A percentile compares a stretch with the other conserved stretches of the same genome.
These are phyloP conservation scores for Parambassis ranga DNA, from an alignment of 2,797 vertebrate genomes.

Conservation along the genomic window DNA sequence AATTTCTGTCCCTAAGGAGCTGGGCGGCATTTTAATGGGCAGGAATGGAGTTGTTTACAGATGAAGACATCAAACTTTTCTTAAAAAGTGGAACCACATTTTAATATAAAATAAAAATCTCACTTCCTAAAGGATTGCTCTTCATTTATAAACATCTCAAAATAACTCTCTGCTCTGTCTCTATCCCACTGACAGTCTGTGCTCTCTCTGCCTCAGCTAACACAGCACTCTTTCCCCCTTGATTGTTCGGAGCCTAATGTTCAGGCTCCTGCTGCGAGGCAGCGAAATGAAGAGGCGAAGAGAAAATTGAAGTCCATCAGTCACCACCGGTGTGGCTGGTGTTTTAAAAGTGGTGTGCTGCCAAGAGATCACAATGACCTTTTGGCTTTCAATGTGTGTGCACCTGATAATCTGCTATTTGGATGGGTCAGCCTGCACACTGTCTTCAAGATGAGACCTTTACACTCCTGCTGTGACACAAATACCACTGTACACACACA, in stretches of 20 bases:
- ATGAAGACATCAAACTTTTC: background rate
- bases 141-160: background rate
- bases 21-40: background rate
- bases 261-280: slow-evolving; percentile 49
- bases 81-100: background rate
- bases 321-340: slow-evolving; percentile 33
- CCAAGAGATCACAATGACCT: slow-evolving; percentile 62
- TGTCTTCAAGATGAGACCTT: slow-evolving; percentile 43
- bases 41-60: background rate
- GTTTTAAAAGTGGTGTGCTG: slow-evolving; percentile 41
- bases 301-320: slow-evolving; percentile 71
- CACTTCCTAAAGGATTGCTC: background rate
- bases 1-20: background rate
- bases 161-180: background rate
- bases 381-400: slow-evolving; percentile 41
- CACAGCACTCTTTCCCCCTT: slow-evolving; percentile 18
- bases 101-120: background rate
- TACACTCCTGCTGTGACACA: slow-evolving; percentile 9
- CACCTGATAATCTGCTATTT: slow-evolving; percentile 50
- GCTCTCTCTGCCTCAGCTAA: slow-evolving; percentile 24
- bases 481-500: background rate
- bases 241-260: slow-evolving; percentile 44
- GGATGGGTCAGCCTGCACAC: slow-evolving; percentile 24
- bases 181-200: slow-evolving; percentile 11
- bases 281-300: slow-evolving; percentile 38